Conservation (phyloP, 2,113 vertebrate species). For the Clarias magur region DNA sequence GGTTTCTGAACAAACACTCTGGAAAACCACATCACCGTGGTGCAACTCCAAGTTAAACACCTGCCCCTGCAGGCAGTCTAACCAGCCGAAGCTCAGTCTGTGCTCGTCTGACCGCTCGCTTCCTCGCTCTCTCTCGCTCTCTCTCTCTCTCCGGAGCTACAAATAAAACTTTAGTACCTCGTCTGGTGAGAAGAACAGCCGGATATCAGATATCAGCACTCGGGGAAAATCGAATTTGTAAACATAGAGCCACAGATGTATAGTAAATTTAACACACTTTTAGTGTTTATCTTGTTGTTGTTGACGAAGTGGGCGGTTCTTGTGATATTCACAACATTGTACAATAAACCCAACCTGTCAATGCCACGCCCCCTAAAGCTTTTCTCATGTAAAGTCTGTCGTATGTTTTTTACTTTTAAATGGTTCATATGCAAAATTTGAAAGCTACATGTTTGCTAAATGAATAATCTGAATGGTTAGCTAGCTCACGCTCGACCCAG, state of each 20-base stretch:
- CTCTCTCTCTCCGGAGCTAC: background rate
- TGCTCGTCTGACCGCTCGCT: background rate
- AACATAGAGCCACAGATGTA: background rate
- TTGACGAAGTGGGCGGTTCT: background rate
- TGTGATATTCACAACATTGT: background rate
- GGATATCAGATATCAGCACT: background rate
- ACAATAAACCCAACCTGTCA: background rate
- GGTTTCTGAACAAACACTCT: constrained; percentile 53
- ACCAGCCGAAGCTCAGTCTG: background rate
- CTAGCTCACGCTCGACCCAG: background rate
- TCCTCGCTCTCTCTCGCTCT: constrained; percentile 16
- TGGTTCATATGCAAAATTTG: background rate
- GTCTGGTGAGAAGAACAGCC: constrained; percentile 2
- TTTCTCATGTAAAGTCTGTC: background rate
- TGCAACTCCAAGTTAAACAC: constrained; percentile 60
- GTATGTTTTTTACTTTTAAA: background rate
- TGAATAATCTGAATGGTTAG: background rate
- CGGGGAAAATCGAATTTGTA: background rate
- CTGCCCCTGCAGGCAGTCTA: constrained; percentile 56
- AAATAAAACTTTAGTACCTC: constrained; percentile 10
- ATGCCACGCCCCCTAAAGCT: background rate
- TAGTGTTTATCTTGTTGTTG: background rate
- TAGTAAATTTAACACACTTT: background rate
- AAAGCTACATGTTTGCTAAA: background rate
- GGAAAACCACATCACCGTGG: constrained; percentile 51